Base-by-base conservation (phyloP, 1,140 invertebrate species). In the Papilio aristodemus region DNA sequence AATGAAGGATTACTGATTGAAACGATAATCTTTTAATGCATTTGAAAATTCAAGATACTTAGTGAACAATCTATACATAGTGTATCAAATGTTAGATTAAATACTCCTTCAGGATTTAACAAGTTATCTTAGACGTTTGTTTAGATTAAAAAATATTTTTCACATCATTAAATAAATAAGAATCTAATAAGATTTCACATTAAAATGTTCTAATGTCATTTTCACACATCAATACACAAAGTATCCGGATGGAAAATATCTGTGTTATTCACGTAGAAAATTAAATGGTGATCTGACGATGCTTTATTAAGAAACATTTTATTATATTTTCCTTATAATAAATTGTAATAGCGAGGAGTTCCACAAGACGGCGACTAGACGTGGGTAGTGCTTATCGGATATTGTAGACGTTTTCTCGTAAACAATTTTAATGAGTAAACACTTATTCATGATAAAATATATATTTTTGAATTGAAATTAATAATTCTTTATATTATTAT, bases 321-420 rank as follows among this genome's bases (percentile, higher is more conserved):
- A 22, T 50, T 22, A 50, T 22, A 22, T 50, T 50, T 25, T 22
- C 46, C 46, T 50, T 22, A 8, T 50, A 50, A 50, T 50, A 22
- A 50, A 50, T 22, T 50, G 19, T 50, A 46, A 46, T 17, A 50
- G 17, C 46, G 19, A 11, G 19, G 46, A 11, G 22, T 50, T 50
- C 19, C 22, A 50, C 17, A 46, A 46, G 17, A 14, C 41, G n/a
- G 13, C n/a, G 41, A 46, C 46, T 50, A 50, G 46, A 50, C 46
- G 46, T 50, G 19, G 46, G 46, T 50, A 19, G 46, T 50, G n/a
- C 19, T 46, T 19, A 43, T 46, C 41, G 41, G n/a, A 19, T 50
- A 4, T 22, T 22, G 17, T 22, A 50, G 8, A 50, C 7, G 17
- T 46, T 50, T 50, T 50, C 19, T 50, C 46, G 46, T 22, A 22